Evolutionary conservation across 2,888 invertebrate genomes (phyloP).

Genomic region (Sinopyrophorus schimmeli): DNA sequence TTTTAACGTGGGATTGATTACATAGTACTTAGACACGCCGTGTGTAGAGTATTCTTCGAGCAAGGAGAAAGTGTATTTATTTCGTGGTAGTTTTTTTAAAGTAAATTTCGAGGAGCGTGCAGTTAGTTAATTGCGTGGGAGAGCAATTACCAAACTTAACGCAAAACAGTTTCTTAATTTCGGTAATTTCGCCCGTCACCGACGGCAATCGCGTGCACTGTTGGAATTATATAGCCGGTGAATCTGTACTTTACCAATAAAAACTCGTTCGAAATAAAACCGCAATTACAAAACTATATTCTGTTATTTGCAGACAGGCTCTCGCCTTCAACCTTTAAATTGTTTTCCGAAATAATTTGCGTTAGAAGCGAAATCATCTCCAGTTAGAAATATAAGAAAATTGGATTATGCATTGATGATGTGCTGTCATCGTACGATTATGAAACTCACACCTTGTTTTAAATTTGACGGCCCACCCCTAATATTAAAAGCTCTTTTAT

Average conservation of each 20-base stretch:
- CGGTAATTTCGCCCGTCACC: constrained; percentile 35
- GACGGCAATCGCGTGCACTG: constrained; percentile 37
- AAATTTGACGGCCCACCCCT: constrained; percentile 30
- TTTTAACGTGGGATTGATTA: constrained; percentile 17
- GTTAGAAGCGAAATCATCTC: too few relatives aligned
- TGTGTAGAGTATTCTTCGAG: constrained; percentile 6
- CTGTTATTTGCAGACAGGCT: background rate
- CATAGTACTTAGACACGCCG: constrained; percentile 5
- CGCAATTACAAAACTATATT: background rate
- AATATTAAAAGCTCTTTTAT: constrained; percentile 26
- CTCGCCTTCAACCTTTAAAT: background rate
- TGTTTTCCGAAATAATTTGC: background rate
- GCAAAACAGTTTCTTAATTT: constrained; percentile 34
- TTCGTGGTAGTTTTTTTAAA: constrained; percentile 8
- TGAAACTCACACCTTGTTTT: constrained; percentile 27
- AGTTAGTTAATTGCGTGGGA: constrained; percentile 40
- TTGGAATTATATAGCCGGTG: constrained; percentile 32
- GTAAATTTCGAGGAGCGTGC: constrained; percentile 26
- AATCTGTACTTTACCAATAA: constrained; percentile 21
- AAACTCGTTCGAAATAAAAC: constrained; percentile 1
- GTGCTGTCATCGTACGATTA: constrained; percentile 28
- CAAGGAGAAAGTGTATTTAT: constrained; percentile 2
- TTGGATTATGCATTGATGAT: constrained; percentile 22
- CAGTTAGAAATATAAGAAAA: too few relatives aligned
- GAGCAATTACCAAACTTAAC: constrained; percentile 37